Percentiles rank a stretch among this genome's conserved stretches.
These are phyloP conservation scores for Microcebus murinus DNA, from an alignment of 2,113 vertebrate species.

Conservation along the genomic window DNA sequence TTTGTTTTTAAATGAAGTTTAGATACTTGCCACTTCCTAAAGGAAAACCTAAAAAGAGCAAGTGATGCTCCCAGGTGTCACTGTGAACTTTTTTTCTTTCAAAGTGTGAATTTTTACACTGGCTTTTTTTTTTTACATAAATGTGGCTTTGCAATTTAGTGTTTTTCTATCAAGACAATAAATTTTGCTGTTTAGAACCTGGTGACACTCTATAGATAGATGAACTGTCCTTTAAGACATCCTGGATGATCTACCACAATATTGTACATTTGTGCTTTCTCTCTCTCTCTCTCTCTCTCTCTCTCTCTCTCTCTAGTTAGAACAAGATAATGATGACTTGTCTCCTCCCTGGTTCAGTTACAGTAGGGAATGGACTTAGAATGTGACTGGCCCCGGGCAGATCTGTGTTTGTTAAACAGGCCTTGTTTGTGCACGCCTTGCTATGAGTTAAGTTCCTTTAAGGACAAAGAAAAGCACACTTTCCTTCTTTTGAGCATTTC, in stretches of 20 bases:
- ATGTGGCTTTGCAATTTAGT: background rate
- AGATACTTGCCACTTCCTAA: background rate
- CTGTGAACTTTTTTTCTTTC: conserved; percentile 63
- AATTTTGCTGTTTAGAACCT: conserved; percentile 31
- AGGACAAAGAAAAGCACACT: conserved; percentile 57
- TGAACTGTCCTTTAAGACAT: conserved; percentile 31
- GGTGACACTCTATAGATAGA: background rate
- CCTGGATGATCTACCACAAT: background rate
- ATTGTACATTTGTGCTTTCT: conserved; percentile 47
- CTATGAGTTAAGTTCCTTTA: background rate
- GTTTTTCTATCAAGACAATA: background rate
- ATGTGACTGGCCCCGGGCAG: background rate
- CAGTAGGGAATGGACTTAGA: background rate
- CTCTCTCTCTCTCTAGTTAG: conserved; percentile 60
- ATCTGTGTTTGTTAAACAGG: background rate
- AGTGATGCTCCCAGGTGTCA: conserved; percentile 38
- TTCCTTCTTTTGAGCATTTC: conserved; percentile 45
- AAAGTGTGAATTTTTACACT: conserved; percentile 43
- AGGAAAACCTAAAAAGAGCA: conserved; percentile 31
- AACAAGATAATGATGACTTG: conserved; percentile 47
- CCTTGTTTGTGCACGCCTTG: background rate
- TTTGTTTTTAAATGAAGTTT: conserved; percentile 37
- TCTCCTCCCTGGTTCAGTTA: conserved; percentile 6
- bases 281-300: background rate
- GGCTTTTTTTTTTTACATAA: conserved; percentile 4